These are phyloP conservation scores for Alloscopus bannaensis DNA, from an alignment of 2,888 invertebrate genomes.

Conservation along the genomic window DNA sequence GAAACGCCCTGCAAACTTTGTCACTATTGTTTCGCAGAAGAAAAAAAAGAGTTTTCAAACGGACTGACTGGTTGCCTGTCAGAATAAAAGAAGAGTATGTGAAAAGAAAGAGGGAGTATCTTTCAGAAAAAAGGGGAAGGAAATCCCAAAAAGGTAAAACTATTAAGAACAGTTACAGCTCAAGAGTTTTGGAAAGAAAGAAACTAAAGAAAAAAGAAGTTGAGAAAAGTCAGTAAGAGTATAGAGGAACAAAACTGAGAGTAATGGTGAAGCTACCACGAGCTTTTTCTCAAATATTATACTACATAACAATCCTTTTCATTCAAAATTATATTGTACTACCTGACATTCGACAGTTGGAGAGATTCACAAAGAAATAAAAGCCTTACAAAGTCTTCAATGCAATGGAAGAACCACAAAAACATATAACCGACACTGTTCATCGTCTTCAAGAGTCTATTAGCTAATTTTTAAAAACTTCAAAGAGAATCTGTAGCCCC, in stretches of 20 bases:
- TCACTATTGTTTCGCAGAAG: background rate
- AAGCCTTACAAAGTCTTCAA: too few species aligned
- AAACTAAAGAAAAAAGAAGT: slow-evolving; percentile 39
- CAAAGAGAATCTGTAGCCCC: too few species aligned
- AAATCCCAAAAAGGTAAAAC: slow-evolving; percentile 2
- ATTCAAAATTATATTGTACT: slow-evolving; percentile 21
- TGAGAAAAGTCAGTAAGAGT: background rate
- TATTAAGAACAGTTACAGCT: background rate
- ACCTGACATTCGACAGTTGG: slow-evolving; percentile 12
- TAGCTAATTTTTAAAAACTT: too few species aligned
- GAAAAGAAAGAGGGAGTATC: slow-evolving; percentile 4
- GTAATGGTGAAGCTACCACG: too few species aligned
- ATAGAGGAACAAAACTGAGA: slow-evolving; percentile 8
- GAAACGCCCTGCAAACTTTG: too few species aligned
- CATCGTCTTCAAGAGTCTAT: slow-evolving; percentile 26
- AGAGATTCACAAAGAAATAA: background rate
- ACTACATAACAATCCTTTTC: slow-evolving; percentile 15
- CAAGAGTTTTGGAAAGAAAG: slow-evolving; percentile 21
- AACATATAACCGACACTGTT: slow-evolving; percentile 15
- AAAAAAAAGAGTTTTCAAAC: slow-evolving; percentile 34
- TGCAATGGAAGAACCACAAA: too few species aligned
- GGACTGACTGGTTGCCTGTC: slow-evolving; percentile 45
- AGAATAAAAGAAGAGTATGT: slow-evolving; percentile 26
- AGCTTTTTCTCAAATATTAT: too few species aligned
- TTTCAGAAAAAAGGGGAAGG: slow-evolving; percentile 6